Evolutionary conservation across 2,888 invertebrate genomes (phyloP).

Genomic region (Andrena trimmerana): DNA sequence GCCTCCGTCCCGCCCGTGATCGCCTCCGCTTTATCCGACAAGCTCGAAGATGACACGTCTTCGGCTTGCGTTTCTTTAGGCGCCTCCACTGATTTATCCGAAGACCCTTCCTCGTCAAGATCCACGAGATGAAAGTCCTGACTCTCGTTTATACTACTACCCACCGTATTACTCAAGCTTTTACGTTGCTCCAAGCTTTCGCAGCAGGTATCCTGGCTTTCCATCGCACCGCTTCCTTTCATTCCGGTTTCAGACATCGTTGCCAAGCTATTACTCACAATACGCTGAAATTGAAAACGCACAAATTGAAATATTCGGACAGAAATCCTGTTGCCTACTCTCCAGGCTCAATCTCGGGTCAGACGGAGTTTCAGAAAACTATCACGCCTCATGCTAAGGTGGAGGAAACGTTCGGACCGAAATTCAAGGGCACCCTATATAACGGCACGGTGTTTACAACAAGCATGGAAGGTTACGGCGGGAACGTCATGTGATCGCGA

Average conservation of each 20-base stretch:
- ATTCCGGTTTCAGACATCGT: slow-evolving; percentile 73
- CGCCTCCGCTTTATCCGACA: background rate
- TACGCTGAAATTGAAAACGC: slow-evolving; percentile 34
- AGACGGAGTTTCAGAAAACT: background rate
- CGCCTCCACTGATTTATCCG: background rate
- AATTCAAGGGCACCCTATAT: slow-evolving; percentile 57
- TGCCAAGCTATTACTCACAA: background rate
- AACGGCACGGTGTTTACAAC: slow-evolving; percentile 63
- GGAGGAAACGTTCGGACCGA: background rate
- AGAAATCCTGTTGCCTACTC: background rate
- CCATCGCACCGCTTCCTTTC: slow-evolving; percentile 52
- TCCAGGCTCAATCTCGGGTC: no score
- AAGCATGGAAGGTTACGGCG: slow-evolving; percentile 67
- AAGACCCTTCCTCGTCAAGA: slow-evolving; percentile 56
- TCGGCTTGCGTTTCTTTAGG: background rate
- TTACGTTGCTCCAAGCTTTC: slow-evolving; percentile 35
- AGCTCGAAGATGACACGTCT: background rate
- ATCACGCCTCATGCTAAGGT: background rate
- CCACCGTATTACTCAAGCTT: background rate
- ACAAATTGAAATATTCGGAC: background rate
- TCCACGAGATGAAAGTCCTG: slow-evolving; percentile 77
- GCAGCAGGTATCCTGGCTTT: slow-evolving; percentile 56
- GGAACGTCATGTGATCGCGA: slow-evolving; percentile 58
- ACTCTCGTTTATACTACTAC: slow-evolving; percentile 66
- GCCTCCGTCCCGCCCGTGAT: background rate